These are phyloP conservation scores for Psix sp. DNA, from an alignment of 1,140 invertebrate genomes.

Conservation along the genomic window DNA sequence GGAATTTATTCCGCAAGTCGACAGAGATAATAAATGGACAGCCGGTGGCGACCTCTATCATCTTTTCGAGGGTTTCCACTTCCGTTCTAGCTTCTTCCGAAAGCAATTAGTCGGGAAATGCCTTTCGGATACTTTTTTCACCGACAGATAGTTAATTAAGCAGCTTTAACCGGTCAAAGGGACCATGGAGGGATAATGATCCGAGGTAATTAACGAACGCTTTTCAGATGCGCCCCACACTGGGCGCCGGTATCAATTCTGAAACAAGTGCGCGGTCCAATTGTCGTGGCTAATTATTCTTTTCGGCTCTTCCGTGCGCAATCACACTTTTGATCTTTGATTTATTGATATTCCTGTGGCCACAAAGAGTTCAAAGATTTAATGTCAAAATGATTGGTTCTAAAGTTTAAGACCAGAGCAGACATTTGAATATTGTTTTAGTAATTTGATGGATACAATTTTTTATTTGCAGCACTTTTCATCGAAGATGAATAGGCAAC, in stretches of 20 bases:
- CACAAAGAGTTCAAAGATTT: slow-evolving; percentile 10
- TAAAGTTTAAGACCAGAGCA: background rate
- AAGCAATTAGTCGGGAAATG: slow-evolving; percentile 52
- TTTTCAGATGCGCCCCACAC: slow-evolving; percentile 32
- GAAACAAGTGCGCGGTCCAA: slow-evolving; percentile 45
- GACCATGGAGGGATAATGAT: slow-evolving; percentile 42
- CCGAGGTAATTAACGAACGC: slow-evolving; percentile 49
- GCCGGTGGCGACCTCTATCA: slow-evolving; percentile 14
- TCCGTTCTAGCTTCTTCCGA: slow-evolving; percentile 29
- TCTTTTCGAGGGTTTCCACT: slow-evolving; percentile 7
- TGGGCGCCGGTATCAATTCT: slow-evolving; percentile 39
- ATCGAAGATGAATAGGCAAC: no score
- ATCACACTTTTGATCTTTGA: slow-evolving; percentile 37
- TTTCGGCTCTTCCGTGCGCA: slow-evolving; percentile 15
- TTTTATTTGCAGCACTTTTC: no score
- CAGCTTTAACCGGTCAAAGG: slow-evolving; percentile 49
- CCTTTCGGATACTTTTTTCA: slow-evolving; percentile 53
- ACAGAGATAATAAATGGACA: background rate
- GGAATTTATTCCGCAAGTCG: no score
- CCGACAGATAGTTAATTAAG: slow-evolving; percentile 54
- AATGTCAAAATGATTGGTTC: slow-evolving; percentile 13
- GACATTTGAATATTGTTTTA: no score
- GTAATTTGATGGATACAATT: no score
- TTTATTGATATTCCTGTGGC: slow-evolving; percentile 22
- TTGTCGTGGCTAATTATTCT: slow-evolving; percentile 41